Conservation (phyloP, 2,113 vertebrate genomes). For the Albula goreensis region DNA sequence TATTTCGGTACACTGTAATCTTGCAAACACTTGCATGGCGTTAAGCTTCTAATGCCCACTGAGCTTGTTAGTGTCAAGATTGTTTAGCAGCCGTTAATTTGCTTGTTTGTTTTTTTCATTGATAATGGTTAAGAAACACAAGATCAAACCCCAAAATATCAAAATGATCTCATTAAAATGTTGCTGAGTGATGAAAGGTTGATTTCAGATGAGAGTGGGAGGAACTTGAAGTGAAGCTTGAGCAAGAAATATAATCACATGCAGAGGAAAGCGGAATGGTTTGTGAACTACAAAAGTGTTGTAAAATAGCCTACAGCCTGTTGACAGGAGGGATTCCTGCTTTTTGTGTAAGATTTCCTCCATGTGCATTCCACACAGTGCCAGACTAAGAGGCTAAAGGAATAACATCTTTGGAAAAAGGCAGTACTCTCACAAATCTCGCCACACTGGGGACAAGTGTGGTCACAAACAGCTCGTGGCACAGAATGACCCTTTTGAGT, state of each 20-base stretch:
- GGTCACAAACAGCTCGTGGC: slow-evolving; percentile 25
- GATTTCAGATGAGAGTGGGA: not conserved
- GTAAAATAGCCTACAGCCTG: not conserved
- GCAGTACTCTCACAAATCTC: not conserved
- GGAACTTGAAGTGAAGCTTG: not conserved
- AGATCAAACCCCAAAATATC: not conserved
- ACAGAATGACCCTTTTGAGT: slow-evolving; percentile 16
- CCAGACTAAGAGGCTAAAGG: not conserved
- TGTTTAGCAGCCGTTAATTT: slow-evolving; percentile 40
- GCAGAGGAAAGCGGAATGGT: not conserved
- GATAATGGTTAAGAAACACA: not conserved
- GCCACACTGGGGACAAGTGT: slow-evolving; percentile 22
- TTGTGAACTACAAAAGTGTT: not conserved
- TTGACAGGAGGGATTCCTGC: not conserved
- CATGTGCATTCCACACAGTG: not conserved
- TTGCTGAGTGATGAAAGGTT: slow-evolving; percentile 1
- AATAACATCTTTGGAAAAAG: not conserved
- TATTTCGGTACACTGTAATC: slow-evolving; percentile 42
- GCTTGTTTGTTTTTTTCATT: slow-evolving; percentile 35
- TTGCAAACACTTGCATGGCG: slow-evolving; percentile 33
- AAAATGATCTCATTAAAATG: slow-evolving; percentile 15
- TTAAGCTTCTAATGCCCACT: slow-evolving; percentile 14
- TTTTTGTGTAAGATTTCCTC: not conserved
- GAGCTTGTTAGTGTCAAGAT: slow-evolving; percentile 29
- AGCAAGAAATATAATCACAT: not conserved